Conservation (phyloP, 2,113 vertebrate genomes). For the Tragelaphus buxtoni region DNA sequence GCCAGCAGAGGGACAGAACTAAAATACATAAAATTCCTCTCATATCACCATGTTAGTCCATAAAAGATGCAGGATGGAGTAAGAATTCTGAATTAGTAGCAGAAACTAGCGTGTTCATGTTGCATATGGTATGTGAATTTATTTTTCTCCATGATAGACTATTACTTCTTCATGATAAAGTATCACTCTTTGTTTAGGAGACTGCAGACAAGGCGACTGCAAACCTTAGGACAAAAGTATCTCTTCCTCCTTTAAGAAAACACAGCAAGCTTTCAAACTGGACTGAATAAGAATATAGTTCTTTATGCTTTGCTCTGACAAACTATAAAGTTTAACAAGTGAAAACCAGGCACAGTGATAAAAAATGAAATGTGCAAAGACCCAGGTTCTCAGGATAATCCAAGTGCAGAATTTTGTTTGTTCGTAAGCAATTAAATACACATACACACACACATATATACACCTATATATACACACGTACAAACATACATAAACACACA, state of each 20-base stretch:
- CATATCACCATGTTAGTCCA: slow-evolving; percentile 68
- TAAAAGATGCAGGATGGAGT: slow-evolving; percentile 66
- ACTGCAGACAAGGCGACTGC: slow-evolving; percentile 26
- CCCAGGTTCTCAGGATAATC: slow-evolving; percentile 72
- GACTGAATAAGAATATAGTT: slow-evolving; percentile 52
- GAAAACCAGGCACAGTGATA: slow-evolving; percentile 71
- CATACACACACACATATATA: background rate
- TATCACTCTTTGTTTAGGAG: slow-evolving; percentile 16
- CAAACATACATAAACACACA: background rate
- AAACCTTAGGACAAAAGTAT: slow-evolving; percentile 3
- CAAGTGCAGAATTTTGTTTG: slow-evolving; percentile 58
- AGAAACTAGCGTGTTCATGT: slow-evolving; percentile 24
- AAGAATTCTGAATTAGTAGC: slow-evolving; percentile 67
- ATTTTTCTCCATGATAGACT: slow-evolving; percentile 33
- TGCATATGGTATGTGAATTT: slow-evolving; percentile 50
- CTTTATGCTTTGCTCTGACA: slow-evolving; percentile 58
- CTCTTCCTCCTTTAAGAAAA: slow-evolving; percentile 1
- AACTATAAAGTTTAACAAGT: slow-evolving; percentile 73
- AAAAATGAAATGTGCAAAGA: slow-evolving; percentile 70
- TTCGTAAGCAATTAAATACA: slow-evolving; percentile 73
- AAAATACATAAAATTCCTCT: slow-evolving; percentile 75
- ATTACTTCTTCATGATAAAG: slow-evolving; percentile 11
- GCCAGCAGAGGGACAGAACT: slow-evolving; percentile 83
- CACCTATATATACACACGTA: background rate
- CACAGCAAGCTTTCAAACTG: slow-evolving; percentile 37